A percentile compares a stretch with the other conserved stretches of the same genome.
These are phyloP conservation scores for Malacoraja senta DNA, from an alignment of 2,797 vertebrate genomes.

Conservation along the genomic window DNA sequence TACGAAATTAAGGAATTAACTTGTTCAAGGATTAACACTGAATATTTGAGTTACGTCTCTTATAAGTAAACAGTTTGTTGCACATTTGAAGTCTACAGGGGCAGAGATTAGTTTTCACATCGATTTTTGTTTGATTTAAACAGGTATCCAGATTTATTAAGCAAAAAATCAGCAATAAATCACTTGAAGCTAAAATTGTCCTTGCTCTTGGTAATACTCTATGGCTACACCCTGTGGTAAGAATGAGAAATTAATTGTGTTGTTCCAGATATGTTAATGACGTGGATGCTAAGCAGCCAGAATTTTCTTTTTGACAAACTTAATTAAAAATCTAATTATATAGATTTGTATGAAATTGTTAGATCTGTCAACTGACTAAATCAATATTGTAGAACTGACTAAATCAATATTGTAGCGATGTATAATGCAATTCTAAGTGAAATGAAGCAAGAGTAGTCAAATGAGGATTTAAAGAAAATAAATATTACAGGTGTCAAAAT, in stretches of 20 bases:
- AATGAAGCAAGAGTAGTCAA: too few relatives aligned
- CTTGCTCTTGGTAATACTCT: constrained; percentile 70
- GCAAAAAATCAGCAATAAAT: constrained; percentile 69
- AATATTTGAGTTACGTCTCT: not conserved
- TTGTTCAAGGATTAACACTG: not conserved
- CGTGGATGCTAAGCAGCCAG: not conserved
- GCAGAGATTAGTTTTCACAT: not conserved
- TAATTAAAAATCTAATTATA: not conserved
- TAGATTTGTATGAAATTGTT: not conserved
- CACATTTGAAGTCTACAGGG: not conserved
- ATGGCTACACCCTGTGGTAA: constrained; percentile 85
- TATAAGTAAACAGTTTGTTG: not conserved
- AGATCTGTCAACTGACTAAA: not conserved
- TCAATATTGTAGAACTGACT: not conserved
- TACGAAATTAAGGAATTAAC: not conserved
- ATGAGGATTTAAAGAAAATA: too few relatives aligned
- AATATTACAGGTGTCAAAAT: too few relatives aligned
- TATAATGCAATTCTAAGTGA: too few relatives aligned
- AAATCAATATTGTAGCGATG: not conserved
- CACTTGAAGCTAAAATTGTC: constrained; percentile 71
- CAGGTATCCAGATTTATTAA: constrained; percentile 74
- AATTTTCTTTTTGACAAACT: not conserved
- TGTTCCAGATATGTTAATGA: not conserved
- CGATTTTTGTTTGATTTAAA: constrained; percentile 39
- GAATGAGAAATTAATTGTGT: constrained; percentile 41